Conservation (phyloP, 2,113 vertebrate species). For the Physeter macrocephalus region DNA sequence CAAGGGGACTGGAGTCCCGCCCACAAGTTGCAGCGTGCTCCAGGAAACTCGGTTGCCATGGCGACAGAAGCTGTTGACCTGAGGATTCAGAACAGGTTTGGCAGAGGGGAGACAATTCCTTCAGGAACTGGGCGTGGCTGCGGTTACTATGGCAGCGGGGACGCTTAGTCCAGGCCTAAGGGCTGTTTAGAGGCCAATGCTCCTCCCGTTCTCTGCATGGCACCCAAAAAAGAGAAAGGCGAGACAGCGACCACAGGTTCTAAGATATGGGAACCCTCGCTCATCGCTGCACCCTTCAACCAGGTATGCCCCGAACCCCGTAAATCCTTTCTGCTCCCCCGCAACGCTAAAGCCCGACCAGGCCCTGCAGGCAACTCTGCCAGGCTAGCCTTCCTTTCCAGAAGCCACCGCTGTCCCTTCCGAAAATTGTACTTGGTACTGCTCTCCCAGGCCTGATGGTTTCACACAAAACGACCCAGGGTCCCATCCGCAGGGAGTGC, state of each 20-base stretch:
- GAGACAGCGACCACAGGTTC: not conserved
- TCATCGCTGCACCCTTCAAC: constrained; percentile 76
- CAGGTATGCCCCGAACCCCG: constrained; percentile 72
- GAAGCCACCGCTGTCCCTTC: fast-evolving
- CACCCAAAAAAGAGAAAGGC: constrained; percentile 71
- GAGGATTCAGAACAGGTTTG: fast-evolving
- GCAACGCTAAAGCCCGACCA: fast-evolving
- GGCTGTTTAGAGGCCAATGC: not conserved
- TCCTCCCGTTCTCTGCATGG: constrained; percentile 65
- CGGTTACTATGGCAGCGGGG: constrained; percentile 64
- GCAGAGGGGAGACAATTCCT: not conserved
- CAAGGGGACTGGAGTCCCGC: fast-evolving
- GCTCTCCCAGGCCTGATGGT: not conserved
- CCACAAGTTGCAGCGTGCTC: fast-evolving
- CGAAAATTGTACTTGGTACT: not conserved
- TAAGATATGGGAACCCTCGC: constrained; percentile 77
- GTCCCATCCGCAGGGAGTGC: not conserved
- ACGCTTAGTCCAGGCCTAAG: not conserved
- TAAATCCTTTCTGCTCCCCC: fast-evolving
- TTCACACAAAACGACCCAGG: not conserved
- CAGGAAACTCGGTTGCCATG: not conserved
- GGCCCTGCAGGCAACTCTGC: fast-evolving
- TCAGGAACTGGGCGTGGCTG: constrained; percentile 19
- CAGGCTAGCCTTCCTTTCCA: not conserved
- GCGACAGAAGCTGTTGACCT: not conserved